Evolutionary conservation across 2,113 vertebrate species (phyloP).

Genomic region (Scophthalmus maximus): DNA sequence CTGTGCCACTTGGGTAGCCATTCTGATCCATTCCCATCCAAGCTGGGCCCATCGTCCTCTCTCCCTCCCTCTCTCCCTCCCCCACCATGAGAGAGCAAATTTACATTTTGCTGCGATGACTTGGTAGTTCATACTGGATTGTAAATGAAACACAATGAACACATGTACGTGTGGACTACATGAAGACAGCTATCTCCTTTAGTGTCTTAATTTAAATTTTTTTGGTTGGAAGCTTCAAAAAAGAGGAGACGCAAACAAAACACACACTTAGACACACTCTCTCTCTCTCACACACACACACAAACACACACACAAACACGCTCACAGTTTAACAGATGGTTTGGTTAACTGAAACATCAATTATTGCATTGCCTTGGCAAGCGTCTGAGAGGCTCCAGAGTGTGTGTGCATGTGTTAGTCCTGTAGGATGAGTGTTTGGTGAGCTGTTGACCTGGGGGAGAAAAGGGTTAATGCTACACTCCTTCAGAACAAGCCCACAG

Average conservation of each 20-base stretch:
- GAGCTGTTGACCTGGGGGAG: conserved; percentile 80
- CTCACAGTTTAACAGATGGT: conserved; percentile 81
- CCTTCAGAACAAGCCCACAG: conserved; percentile 75
- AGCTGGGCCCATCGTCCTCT: conserved; percentile 61
- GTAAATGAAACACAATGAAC: conserved; percentile 51
- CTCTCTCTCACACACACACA: conserved; percentile 35
- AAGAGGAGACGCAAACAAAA: conserved; percentile 10
- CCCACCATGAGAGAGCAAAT: conserved; percentile 65
- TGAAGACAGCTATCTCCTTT: conserved; percentile 1
- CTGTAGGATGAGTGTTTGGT: conserved; percentile 79
- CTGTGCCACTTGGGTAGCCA: conserved; percentile 84
- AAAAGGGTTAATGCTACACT: conserved; percentile 81
- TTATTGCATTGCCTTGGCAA: conserved; percentile 82
- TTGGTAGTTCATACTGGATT: conserved; percentile 48
- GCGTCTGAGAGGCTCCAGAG: conserved; percentile 57
- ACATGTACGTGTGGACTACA: conserved; percentile 16
- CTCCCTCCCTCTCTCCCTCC: conserved; percentile 4
- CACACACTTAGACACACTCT: conserved; percentile 21
- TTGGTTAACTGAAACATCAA: conserved; percentile 84
- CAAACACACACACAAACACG: conserved; percentile 22
- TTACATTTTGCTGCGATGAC: conserved; percentile 70
- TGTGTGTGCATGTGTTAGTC: conserved; percentile 52
- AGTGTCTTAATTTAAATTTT: conserved; percentile 47
- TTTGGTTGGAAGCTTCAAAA: conserved; percentile 56
- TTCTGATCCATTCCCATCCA: conserved; percentile 77